A percentile compares a stretch with the other conserved stretches of the same genome.
Conservation (phyloP, 2,113 vertebrate species). For the Menidia beryllina region DNA sequence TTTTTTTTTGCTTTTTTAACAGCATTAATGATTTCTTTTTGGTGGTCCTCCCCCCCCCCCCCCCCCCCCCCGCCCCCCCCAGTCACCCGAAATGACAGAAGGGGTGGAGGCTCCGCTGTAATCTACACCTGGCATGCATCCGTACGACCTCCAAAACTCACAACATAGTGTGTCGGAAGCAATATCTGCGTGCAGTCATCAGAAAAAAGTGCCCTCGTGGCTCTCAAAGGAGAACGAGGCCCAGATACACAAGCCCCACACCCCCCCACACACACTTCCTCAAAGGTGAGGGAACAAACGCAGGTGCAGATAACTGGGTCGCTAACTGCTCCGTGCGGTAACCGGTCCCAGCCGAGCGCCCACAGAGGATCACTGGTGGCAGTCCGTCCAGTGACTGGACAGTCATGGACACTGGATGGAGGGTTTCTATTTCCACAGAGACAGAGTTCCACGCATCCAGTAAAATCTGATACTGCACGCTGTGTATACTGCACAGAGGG, state of each 20-base stretch:
- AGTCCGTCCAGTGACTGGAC: not conserved
- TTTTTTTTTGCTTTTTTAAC: constrained; percentile 5
- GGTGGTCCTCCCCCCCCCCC: constrained; percentile 17
- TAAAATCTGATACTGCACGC: not conserved
- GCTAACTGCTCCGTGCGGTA: not conserved
- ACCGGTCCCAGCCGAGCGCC: not conserved
- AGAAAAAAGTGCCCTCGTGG: constrained; percentile 60
- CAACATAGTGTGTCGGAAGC: constrained; percentile 61
- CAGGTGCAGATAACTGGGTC: constrained; percentile 68
- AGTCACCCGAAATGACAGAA: constrained; percentile 37
- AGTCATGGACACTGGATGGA: not conserved
- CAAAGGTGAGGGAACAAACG: constrained; percentile 31
- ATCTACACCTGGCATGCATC: constrained; percentile 65
- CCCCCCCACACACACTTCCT: constrained; percentile 35
- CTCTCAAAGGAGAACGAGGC: constrained; percentile 59
- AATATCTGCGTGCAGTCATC: constrained; percentile 71
- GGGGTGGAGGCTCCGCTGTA: constrained; percentile 43
- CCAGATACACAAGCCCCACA: constrained; percentile 50
- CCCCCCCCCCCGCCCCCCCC: too few species aligned
- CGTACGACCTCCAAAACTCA: constrained; percentile 66
- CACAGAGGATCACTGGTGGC: not conserved
- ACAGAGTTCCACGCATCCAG: not conserved
- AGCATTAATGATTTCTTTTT: not conserved
- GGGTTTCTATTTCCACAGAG: not conserved
- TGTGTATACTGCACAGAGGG: too few species aligned